Evolutionary conservation across 2,888 invertebrate species (phyloP).

Genomic region (Rugalucina vietnamica): DNA sequence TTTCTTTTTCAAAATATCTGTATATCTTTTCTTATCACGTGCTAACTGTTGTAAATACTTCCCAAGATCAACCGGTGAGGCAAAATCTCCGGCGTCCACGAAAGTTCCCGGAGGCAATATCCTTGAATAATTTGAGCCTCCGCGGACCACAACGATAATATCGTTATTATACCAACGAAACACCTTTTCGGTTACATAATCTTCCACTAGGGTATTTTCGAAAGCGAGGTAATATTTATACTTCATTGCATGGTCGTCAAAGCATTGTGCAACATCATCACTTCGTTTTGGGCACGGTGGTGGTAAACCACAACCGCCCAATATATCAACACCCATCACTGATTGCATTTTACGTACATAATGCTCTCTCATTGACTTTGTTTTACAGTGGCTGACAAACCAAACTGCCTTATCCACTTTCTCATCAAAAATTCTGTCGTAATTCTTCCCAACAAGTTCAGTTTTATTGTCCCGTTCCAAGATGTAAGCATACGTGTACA

Average conservation of each 20-base stretch:
- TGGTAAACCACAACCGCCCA: conserved; percentile 26
- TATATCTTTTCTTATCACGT: conserved; percentile 41
- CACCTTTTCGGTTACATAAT: conserved; percentile 17
- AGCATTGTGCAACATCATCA: not conserved
- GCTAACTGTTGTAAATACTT: conserved; percentile 29
- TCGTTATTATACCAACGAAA: not conserved
- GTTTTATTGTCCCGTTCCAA: too few relatives aligned
- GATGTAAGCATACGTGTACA: too few relatives aligned
- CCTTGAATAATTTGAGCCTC: conserved; percentile 15
- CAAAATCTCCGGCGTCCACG: conserved; percentile 40
- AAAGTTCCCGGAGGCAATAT: conserved; percentile 19
- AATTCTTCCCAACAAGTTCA: too few relatives aligned
- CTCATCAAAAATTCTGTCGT: too few relatives aligned
- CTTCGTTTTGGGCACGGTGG: not conserved
- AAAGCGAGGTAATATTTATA: conserved; percentile 45
- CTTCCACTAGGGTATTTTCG: not conserved
- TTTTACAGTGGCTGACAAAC: conserved; percentile 54
- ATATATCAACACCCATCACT: conserved; percentile 46
- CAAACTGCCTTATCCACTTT: conserved; percentile 30
- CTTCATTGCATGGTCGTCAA: not conserved
- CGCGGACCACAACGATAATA: conserved; percentile 45
- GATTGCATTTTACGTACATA: conserved; percentile 38
- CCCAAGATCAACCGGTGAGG: conserved; percentile 36
- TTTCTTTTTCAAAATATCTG: conserved; percentile 42
- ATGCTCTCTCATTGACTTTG: conserved; percentile 29